Evolutionary conservation across 1,140 invertebrate species (phyloP), one percentile per base, ranked within the genome.

Genomic region (Atta cephalotes): DNA sequence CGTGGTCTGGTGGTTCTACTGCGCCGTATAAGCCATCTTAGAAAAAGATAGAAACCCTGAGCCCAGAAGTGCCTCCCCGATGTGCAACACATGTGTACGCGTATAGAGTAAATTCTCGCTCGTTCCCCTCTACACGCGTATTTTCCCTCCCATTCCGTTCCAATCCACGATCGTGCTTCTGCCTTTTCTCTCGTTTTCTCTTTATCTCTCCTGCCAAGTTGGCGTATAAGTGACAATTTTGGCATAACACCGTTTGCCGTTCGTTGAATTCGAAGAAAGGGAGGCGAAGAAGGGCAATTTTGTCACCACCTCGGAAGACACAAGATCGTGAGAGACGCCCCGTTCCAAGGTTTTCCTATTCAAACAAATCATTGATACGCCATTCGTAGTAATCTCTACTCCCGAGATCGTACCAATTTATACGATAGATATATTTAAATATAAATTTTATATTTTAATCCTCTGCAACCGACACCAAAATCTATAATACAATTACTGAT

Each of bases 21-120:
- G 77, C 84, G 77, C 66, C 80, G 51, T 85, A 66, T 90, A 90
- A 91, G 89, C 76, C 85, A 79, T 28, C 80, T 62, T 74, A 87
- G 89, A 91, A 77, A 89, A 65, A 86, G 85, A 25, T 25, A 25
- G 25, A 25, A 84, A 58, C 79, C 89, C 49, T 9, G 49, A 62
- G 60, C 28, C 86, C 72, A 70, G 85, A 78, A 89, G 31, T 70
- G 81, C 66, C 72, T 78, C 77, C 79, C 56, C 85, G 63, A 82
- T 25, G 72, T 85, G 78, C 78, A 87, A 89, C 85, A 87, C 89
- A 53, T 63, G 85, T 84, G 89, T 89, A 87, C 62, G 77, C 68
- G 63, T 87, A 81, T 51, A 71, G 58, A 39, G 56, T 82, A 84
- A 45, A 62, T 53, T 89, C 63, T 12, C 71, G 7, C 28, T 3